Base-by-base conservation (phyloP, 2,113 vertebrate species). In the Syngnathus floridae region DNA sequence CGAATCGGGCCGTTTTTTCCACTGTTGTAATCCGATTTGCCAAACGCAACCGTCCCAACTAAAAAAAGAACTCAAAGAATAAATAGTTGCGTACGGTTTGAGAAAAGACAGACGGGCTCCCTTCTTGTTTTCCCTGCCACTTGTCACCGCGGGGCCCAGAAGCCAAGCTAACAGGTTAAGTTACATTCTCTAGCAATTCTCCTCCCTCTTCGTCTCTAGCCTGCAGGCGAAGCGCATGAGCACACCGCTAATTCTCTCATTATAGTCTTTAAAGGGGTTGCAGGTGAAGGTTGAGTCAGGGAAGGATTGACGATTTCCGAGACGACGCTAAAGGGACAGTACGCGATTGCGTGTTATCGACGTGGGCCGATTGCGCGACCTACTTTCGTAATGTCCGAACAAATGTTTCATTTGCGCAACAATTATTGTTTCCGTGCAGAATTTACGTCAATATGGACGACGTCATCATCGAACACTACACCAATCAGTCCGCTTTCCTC, bases 371-470 rank as follows among this genome's bases (percentile, higher is more conserved):
- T 62, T 51, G 46, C 19, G 31, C 35, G 35, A 2, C 26, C 12
- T 21, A 16, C 22, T 36, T 59, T 52, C 31, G 16, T 37, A 11
- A 35, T 31, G 26, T 31, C 2, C 26, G 3, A 31, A 31, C 26
- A 31, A 31, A 31, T 31, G 26, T 31, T 31, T 31, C 2, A 31
- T 37, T 58, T 49, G 13, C 2, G 26, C 26, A 35, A 31, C 22
- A 22, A 22, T 22, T 22, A 22, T 22, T 22, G 22, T 10, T 35
- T 4, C 1, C 0, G 45, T 71, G 1, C 48, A 99, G 97, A 70
- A 99, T 99, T 75, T 89, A 93, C 37, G 92, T 99, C 72, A 96
- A 99, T 88, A 99, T 99, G 96, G 97, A 99, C 62, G 92, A 99
- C 88, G 99, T 96, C 90, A 99, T 99, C 77, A 91, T 99, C 4